Base-by-base conservation (phyloP, 1,140 invertebrate genomes). In the Drosophila guanche region DNA sequence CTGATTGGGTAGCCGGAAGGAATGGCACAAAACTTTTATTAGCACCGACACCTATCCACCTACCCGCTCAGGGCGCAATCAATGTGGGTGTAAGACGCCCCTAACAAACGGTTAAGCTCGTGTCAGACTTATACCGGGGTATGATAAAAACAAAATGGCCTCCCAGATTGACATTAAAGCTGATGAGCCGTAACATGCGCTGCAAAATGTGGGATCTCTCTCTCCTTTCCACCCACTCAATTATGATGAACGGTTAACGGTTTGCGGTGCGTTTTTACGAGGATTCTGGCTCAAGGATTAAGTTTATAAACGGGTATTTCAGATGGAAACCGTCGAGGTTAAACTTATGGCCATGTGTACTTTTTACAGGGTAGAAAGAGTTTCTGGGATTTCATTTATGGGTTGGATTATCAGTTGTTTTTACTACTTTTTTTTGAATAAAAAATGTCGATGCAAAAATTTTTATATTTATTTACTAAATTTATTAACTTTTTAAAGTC, bases 121-220 rank as follows among this genome's bases (percentile, higher is more conserved):
- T 59, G 47, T 22, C 16, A 25, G 2, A 48, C 8, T 6, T 40
- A 5, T 6, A 27, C 23, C 54, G 41, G 27, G 42, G 29, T 52
- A 51, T 58, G 46, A 47, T 54, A 33, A 60, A 72, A 76, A 76
- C 53, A 69, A 76, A 76, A 76, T 76, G 73, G 57, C 57, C 29
- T 54, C 47, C 33, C 45, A 59, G 50, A 71, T 66, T 67, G 57
- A 47, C 37, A 43, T 43, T 33, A 29, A 71, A 58, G 22, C 46
- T 45, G 47, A 57, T 46, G 42, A 48, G 29, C 16, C 29, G 22
- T 48, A 62, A 68, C 10, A 7, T 50, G 25, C 12, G 41, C 43
- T 52, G 25, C 53, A 63, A 37, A 25, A 33, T 63, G 5, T n/a
- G 6, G 10, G 22, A 23, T 23, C 46, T 5, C 20, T 20, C 22